Percentiles rank a stretch among this genome's conserved stretches.
These are phyloP conservation scores for Stomatorhinus walkeri DNA, from an alignment of 2,797 vertebrate species.

Conservation along the genomic window DNA sequence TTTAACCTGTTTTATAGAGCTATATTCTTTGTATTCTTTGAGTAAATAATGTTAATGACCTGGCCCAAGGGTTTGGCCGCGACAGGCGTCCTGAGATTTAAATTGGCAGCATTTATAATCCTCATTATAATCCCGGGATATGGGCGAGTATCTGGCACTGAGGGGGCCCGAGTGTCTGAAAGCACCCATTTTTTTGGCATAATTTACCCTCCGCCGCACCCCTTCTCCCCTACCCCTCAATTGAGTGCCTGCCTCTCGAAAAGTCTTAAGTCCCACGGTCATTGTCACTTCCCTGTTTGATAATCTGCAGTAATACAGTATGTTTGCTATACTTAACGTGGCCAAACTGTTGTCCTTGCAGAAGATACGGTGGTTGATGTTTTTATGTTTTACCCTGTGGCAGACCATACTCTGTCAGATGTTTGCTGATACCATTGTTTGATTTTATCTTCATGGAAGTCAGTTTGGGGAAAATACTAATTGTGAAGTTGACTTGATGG, in stretches of 20 bases:
- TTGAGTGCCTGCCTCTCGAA: background rate
- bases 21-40: background rate
- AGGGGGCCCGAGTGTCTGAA: background rate
- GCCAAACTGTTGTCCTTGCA: background rate
- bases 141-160: background rate
- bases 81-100: background rate
- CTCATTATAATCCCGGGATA: background rate
- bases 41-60: background rate
- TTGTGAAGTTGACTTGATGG: conserved; percentile 6
- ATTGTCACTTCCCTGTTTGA: background rate
- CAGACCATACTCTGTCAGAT: background rate
- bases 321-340: background rate
- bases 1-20: background rate
- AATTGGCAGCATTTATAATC: background rate
- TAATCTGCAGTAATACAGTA: background rate
- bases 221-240: background rate
- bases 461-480: conserved; percentile 7
- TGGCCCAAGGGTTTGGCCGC: background rate
- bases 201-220: background rate
- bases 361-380: background rate
- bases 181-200: background rate
- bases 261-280: background rate
- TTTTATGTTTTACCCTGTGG: background rate
- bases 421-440: background rate
- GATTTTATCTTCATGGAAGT: background rate